Base-by-base conservation (phyloP, 35 echinoderm and acorn worm genomes). In the Strongylocentrotus purpuratus region DNA sequence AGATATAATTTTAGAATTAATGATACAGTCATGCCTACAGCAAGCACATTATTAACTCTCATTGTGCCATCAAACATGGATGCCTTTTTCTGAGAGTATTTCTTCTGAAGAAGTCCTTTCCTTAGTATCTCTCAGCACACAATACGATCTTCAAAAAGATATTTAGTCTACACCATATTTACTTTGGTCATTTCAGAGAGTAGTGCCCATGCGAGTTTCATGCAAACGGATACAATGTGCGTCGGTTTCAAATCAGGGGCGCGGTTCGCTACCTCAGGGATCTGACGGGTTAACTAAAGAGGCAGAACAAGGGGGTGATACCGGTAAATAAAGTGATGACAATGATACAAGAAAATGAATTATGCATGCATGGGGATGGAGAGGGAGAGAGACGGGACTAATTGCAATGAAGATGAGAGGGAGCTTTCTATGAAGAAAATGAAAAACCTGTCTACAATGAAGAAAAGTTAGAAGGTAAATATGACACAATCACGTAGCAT, bases 261-360 rank as follows among this genome's bases (percentile, higher is more conserved):
- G 6, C 22, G 25, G 22, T 71, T n/a, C 17, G 25, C 7, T 8
- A 78, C 65, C 65, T 8, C 7, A 78, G 22, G 65, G 25, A n/a
- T 78, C n/a, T 22, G 4, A n/a, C 4, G 28, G 65, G 65, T 28
- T 78, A 78, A 78, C 65, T 7, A 59, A 9, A 55, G 50, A 71
- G 20, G 65, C 65, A 28, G 20, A n/a, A n/a, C 6, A 78, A 20
- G 20, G 28, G 65, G 18, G 65, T 8, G 22, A 78, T n/a, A 78
- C 65, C 20, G 20, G 65, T 28, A 78, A 28, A 78, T 78, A 25
- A 78, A 78, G 5, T n/a, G 20, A 28, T n/a, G 20, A 78, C 65
- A 78, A 78, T 78, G 22, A 78, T 78, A 28, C 65, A 78, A 78
- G 65, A 78, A 78, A 78, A 78, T 78, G 65, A 78, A 78, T 78